A percentile compares a stretch with the other conserved stretches of the same genome.
phyloP scores from a whole-genome alignment of 2,888 invertebrate genomes.

The Tineola bisselliella region DNA sequence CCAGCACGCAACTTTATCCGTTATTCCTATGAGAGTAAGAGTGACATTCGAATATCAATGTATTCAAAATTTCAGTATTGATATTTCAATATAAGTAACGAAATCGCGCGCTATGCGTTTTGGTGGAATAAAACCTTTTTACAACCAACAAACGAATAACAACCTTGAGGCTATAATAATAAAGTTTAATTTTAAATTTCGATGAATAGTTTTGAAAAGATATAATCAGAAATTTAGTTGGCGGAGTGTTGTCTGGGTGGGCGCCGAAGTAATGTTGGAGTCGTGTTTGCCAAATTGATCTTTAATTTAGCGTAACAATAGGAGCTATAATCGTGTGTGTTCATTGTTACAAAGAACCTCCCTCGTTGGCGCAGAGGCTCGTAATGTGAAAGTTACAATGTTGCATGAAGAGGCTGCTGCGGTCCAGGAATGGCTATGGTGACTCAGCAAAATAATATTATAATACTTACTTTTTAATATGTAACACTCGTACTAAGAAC shows the following conservation, averaged over 20 bases:
- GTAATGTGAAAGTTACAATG: too few species aligned
- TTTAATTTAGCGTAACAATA: not conserved
- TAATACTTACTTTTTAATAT: too few species aligned
- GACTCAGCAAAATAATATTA: too few species aligned
- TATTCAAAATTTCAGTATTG: conserved; percentile 26
- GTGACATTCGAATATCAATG: not conserved
- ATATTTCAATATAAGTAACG: conserved; percentile 27
- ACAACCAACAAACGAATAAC: not conserved
- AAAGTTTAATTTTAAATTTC: conserved; percentile 16
- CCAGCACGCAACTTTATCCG: too few species aligned
- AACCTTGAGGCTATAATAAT: not conserved
- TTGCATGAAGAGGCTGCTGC: too few species aligned
- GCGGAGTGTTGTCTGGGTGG: conserved; percentile 33
- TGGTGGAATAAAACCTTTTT: not conserved
- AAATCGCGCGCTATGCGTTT: conserved; percentile 21
- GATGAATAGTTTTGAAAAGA: conserved; percentile 22
- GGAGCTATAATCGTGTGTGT: too few species aligned
- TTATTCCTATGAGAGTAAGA: not conserved
- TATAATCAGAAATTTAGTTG: conserved; percentile 17
- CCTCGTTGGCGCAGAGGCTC: too few species aligned
- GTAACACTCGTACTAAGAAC: too few species aligned
- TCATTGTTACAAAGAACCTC: too few species aligned
- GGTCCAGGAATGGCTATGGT: too few species aligned
- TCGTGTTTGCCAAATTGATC: conserved; percentile 11
- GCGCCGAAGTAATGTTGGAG: conserved; percentile 23